Evolutionary conservation across 2,888 invertebrate genomes (phyloP).

Genomic region (Apamea anceps): DNA sequence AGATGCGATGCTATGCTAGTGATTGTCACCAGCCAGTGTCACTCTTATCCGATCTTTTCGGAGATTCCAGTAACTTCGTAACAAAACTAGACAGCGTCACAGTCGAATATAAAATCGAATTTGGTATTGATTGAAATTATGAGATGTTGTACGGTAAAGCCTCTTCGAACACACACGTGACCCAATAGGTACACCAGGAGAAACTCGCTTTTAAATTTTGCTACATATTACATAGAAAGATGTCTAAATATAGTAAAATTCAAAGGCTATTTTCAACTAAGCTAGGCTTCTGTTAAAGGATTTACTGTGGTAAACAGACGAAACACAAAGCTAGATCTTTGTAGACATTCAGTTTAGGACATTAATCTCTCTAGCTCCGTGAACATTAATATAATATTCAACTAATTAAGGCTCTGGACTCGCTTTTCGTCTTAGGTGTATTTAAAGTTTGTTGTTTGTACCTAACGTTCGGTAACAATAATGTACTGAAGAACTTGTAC

Average conservation of each 20-base stretch:
- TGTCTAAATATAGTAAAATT: constrained; percentile 10
- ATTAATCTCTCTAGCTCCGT: constrained; percentile 34
- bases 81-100: too few species aligned
- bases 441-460: constrained; percentile 4
- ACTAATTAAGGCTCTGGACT: constrained; percentile 44
- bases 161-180: neutral
- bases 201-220: neutral
- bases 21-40: too few species aligned
- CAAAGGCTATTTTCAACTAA: constrained; percentile 17
- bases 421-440: constrained; percentile 36
- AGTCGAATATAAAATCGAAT: neutral
- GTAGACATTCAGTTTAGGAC: constrained; percentile 28
- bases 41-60: too few species aligned
- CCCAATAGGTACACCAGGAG: neutral
- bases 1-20: too few species aligned
- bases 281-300: constrained; percentile 13
- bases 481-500: neutral
- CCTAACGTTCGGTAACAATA: neutral
- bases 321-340: constrained; percentile 24
- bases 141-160: neutral
- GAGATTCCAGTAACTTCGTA: too few species aligned
- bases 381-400: constrained; percentile 46
- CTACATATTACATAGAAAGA: neutral
- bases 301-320: constrained; percentile 21
- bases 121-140: neutral